These are phyloP conservation scores for Archivesica marissinica DNA, from an alignment of 1,140 invertebrate species.

Conservation along the genomic window DNA sequence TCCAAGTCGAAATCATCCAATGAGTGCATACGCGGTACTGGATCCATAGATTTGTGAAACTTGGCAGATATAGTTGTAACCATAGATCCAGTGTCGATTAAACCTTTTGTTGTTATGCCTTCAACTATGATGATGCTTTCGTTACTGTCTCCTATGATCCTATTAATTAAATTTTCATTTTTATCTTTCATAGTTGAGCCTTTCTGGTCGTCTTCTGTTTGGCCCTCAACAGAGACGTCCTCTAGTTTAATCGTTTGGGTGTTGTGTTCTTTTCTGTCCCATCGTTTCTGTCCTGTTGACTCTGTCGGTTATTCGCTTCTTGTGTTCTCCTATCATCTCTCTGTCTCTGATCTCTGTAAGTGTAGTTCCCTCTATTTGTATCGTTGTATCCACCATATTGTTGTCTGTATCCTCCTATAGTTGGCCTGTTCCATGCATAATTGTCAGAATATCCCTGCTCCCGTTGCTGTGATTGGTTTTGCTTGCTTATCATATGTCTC, in stretches of 20 bases:
- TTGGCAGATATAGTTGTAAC: constrained; percentile 35
- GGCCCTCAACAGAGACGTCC: constrained; percentile 20
- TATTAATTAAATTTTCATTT: constrained; percentile 10
- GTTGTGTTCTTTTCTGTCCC: background rate
- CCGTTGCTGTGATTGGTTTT: background rate
- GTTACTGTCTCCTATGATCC: constrained; percentile 37
- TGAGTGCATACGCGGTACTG: background rate
- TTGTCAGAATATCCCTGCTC: background rate
- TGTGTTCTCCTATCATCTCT: background rate
- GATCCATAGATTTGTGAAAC: constrained; percentile 20
- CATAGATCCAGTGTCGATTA: constrained; percentile 59
- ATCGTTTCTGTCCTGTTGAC: background rate
- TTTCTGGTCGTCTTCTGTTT: background rate
- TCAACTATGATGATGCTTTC: background rate
- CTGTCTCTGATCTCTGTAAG: background rate
- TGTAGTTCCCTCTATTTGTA: background rate
- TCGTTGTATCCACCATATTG: background rate
- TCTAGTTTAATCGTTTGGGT: constrained; percentile 13
- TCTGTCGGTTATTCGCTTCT: background rate
- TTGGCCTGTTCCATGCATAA: background rate
- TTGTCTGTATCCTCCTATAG: background rate
- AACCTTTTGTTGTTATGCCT: constrained; percentile 11
- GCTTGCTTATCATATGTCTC: background rate
- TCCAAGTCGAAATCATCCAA: constrained; percentile 45
- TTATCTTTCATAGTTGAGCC: background rate